phyloP scores from a whole-genome alignment of 2,797 vertebrate genomes.

The Ctenosaura bakeri region DNA sequence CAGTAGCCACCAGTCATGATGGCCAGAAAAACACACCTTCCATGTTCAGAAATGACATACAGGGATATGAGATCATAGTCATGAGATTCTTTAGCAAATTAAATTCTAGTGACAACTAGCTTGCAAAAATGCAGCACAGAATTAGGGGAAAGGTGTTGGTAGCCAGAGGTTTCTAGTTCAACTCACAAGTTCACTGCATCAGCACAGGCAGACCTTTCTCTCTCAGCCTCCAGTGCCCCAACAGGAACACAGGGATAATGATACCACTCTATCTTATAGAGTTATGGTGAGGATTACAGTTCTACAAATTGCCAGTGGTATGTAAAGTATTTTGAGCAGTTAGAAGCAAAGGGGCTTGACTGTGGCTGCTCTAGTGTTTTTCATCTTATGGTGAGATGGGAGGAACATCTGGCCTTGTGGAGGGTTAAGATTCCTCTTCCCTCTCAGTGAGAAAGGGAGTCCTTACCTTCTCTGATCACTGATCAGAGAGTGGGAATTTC shows the following conservation, averaged over 20 bases:
- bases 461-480: not conserved
- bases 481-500: not conserved
- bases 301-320: not conserved
- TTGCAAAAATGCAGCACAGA: not conserved
- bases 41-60: not conserved
- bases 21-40: not conserved
- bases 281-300: not conserved
- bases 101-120: no score
- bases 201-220: not conserved
- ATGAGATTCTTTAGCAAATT: not conserved
- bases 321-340: not conserved
- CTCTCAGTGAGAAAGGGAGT: not conserved
- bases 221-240: not conserved
- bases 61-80: not conserved
- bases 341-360: not conserved
- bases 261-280: not conserved
- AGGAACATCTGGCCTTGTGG: no score
- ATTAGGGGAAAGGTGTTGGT: not conserved
- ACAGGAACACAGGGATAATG: not conserved
- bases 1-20: not conserved
- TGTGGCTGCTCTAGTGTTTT: not conserved
- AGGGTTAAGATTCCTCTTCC: not conserved
- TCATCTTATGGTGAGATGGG: no score
- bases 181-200: not conserved
- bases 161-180: not conserved